Percentiles rank a stretch among this genome's conserved stretches.
These are phyloP conservation scores for Parascotia fuliginaria DNA, from an alignment of 2,888 invertebrate species.

Conservation along the genomic window DNA sequence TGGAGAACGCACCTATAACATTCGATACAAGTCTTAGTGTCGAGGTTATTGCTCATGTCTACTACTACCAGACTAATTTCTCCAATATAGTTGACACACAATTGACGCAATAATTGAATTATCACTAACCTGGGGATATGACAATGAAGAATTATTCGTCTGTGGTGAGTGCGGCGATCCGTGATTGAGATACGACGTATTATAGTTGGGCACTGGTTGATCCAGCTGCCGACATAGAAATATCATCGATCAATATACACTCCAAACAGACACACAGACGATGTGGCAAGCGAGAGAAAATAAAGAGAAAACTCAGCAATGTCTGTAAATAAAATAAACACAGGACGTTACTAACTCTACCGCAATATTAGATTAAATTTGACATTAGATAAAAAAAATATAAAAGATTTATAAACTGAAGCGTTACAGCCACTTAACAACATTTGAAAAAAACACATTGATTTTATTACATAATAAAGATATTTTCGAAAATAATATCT, in stretches of 20 bases:
- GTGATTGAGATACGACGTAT: slow-evolving; percentile 76
- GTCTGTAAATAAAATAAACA: slow-evolving; percentile 53
- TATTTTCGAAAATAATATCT: slow-evolving; percentile 28
- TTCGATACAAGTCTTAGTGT: too few species aligned
- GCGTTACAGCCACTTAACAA: slow-evolving; percentile 45
- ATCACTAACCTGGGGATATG: slow-evolving; percentile 72
- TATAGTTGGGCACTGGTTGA: slow-evolving; percentile 75
- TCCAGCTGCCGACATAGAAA: slow-evolving; percentile 66
- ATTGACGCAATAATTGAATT: too few species aligned
- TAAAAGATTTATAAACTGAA: slow-evolving; percentile 33
- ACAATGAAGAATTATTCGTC: slow-evolving; percentile 75
- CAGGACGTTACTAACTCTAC: slow-evolving; percentile 42
- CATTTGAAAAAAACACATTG: slow-evolving; percentile 44
- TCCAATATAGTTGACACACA: too few species aligned
- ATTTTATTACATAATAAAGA: slow-evolving; percentile 31
- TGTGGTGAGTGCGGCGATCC: slow-evolving; percentile 78
- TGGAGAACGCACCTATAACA: too few species aligned
- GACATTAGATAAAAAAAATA: slow-evolving; percentile 27
- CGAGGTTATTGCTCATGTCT: too few species aligned
- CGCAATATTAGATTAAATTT: slow-evolving; percentile 30
- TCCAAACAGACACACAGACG: slow-evolving; percentile 2
- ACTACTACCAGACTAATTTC: too few species aligned
- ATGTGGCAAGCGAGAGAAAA: slow-evolving; percentile 53
- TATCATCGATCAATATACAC: slow-evolving; percentile 25
- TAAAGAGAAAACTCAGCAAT: slow-evolving; percentile 55